Percentiles rank a stretch among this genome's conserved stretches.
Conservation (phyloP, 2,888 invertebrate genomes). For the Camptogramma bilineatum region DNA sequence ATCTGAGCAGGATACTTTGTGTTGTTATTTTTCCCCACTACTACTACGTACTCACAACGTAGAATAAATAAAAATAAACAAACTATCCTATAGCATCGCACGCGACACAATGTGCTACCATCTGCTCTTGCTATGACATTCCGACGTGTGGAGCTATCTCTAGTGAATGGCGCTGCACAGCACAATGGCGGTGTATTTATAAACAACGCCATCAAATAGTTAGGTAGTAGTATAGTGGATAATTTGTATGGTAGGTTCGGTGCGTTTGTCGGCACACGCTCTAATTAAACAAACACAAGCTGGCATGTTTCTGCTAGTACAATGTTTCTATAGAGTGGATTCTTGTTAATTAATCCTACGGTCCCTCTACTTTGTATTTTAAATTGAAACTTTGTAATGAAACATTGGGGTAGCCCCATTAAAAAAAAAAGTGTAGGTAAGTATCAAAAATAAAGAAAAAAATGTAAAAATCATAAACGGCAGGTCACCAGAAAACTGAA, state of each 20-base stretch:
- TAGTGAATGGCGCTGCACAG: not conserved
- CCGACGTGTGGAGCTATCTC: not conserved
- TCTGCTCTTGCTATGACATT: not conserved
- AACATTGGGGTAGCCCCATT: too few species aligned
- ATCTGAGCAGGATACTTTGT: not conserved
- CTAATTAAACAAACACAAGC: slow-evolving; percentile 18
- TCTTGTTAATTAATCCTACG: not conserved
- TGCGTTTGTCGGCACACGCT: slow-evolving; percentile 16
- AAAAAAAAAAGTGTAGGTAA: too few species aligned
- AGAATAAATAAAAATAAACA: not conserved
- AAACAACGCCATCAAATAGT: slow-evolving; percentile 14
- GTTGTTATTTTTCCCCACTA: not conserved
- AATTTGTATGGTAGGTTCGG: slow-evolving; percentile 10
- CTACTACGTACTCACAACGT: not conserved
- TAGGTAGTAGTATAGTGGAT: slow-evolving; percentile 2
- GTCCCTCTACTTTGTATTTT: too few species aligned
- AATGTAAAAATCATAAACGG: too few species aligned
- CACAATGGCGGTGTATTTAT: slow-evolving; percentile 18
- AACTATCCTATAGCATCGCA: not conserved
- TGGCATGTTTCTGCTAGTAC: slow-evolving; percentile 12
- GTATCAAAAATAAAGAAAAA: too few species aligned
- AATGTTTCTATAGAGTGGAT: not conserved
- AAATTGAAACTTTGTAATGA: too few species aligned
- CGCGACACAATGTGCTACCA: slow-evolving; percentile 5
- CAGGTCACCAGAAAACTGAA: too few species aligned